phyloP scores from a whole-genome alignment of 2,113 vertebrate species.

The Podocnemis expansa region DNA sequence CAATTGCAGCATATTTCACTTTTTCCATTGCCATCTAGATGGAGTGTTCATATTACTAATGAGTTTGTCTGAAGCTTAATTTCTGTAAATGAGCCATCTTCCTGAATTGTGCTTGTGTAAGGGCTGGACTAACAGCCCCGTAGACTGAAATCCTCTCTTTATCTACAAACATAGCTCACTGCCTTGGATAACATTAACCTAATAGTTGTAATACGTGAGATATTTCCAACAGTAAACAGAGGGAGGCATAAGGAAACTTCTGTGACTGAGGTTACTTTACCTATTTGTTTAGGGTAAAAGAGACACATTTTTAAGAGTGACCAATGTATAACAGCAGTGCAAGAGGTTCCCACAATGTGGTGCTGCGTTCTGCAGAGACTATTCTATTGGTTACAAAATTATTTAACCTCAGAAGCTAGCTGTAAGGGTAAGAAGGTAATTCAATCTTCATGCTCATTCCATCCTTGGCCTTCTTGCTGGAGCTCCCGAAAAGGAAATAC shows the following conservation, averaged over 20 bases:
- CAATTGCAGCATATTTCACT: slow-evolving; percentile 46
- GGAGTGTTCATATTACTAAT: slow-evolving; percentile 62
- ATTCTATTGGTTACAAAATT: neutral
- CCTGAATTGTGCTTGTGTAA: slow-evolving; percentile 33
- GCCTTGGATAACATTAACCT: neutral
- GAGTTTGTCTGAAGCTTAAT: slow-evolving; percentile 58
- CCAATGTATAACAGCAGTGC: neutral
- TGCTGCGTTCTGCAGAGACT: no score
- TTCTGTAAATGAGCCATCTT: slow-evolving; percentile 68
- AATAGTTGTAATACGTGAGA: neutral
- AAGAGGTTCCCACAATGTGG: no score
- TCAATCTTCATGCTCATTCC: neutral
- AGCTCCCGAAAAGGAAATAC: neutral
- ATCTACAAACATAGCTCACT: slow-evolving; percentile 62
- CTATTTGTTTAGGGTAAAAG: neutral
- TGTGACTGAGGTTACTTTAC: neutral
- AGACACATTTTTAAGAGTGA: neutral
- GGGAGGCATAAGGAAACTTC: neutral
- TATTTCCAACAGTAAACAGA: neutral
- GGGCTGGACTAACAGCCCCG: slow-evolving; percentile 52
- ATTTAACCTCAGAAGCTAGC: neutral
- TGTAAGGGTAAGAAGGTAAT: neutral
- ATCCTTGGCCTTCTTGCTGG: neutral
- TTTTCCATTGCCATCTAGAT: slow-evolving; percentile 55
- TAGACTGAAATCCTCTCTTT: slow-evolving; percentile 27